These are phyloP conservation scores for Emydura subglobosa DNA, from an alignment of 2,113 vertebrate species.

Conservation along the genomic window DNA sequence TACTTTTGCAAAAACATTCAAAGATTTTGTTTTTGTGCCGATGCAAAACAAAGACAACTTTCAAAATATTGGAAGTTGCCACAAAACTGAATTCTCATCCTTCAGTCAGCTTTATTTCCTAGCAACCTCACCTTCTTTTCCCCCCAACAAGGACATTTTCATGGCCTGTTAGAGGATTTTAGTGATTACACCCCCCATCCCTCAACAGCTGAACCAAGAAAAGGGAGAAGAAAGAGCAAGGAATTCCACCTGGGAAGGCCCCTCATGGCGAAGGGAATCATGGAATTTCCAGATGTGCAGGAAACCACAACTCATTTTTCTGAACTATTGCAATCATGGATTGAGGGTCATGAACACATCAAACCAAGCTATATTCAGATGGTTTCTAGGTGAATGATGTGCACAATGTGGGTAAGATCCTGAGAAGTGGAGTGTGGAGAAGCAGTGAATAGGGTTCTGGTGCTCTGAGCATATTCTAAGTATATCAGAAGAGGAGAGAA, in stretches of 20 bases:
- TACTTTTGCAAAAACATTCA: background rate
- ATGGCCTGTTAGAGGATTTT: background rate
- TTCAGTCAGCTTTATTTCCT: background rate
- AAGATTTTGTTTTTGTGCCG: background rate
- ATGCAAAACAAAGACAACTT: background rate
- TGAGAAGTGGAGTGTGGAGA: constrained; percentile 12
- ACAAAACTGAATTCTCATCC: background rate
- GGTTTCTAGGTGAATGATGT: constrained; percentile 57
- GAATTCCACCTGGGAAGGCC: constrained; percentile 39
- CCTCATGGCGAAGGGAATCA: constrained; percentile 41
- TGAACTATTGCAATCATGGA: constrained; percentile 19
- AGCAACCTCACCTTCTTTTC: background rate
- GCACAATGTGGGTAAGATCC: background rate
- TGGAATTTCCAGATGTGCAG: constrained; percentile 17
- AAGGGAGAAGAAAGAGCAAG: constrained; percentile 59
- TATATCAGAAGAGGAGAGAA: background rate
- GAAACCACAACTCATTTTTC: constrained; percentile 13
- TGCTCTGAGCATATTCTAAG: background rate
- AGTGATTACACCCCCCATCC: constrained; percentile 10
- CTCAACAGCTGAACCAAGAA: background rate
- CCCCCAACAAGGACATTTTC: constrained; percentile 4
- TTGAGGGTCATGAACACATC: constrained; percentile 50
- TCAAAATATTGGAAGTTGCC: background rate
- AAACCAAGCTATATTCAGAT: constrained; percentile 47
- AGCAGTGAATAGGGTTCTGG: constrained; percentile 16